Evolutionary conservation across 2,797 vertebrate genomes (phyloP).

Genomic region (Myioborus miniatus): DNA sequence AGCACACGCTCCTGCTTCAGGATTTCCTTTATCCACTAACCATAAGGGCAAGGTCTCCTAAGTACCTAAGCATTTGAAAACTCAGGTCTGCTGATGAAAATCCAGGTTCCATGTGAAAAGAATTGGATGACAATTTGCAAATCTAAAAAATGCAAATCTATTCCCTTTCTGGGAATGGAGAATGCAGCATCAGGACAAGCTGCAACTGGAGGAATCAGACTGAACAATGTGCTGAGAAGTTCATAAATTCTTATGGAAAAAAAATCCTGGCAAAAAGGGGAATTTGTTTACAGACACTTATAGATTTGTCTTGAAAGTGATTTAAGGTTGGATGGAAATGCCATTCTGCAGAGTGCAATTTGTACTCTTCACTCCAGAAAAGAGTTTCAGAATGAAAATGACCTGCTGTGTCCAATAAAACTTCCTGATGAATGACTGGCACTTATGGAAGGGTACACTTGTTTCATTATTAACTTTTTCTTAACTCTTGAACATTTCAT

Average conservation of each 20-base stretch:
- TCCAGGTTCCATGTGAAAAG: neutral
- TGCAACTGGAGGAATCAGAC: neutral
- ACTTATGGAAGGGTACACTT: neutral
- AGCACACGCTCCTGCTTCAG: neutral
- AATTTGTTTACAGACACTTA: slow-evolving; percentile 14
- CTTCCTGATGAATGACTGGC: neutral
- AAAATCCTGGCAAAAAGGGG: neutral
- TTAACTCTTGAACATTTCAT: neutral
- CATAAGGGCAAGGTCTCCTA: neutral
- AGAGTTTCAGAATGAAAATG: neutral
- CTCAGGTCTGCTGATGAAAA: neutral
- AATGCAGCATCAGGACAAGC: neutral
- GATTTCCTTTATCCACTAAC: neutral
- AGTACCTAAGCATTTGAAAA: neutral
- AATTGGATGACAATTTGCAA: neutral
- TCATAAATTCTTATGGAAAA: neutral
- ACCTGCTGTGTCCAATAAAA: neutral
- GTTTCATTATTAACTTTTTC: neutral
- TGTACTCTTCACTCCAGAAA: neutral
- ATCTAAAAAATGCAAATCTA: neutral
- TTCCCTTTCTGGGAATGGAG: accelerated
- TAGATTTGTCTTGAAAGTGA: neutral
- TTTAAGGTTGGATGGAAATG: neutral
- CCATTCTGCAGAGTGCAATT: neutral
- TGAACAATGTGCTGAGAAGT: neutral